These are phyloP conservation scores for Arbacia lixula DNA, from an alignment of 53 echinoderm and acorn worm species.

Conservation along the genomic window DNA sequence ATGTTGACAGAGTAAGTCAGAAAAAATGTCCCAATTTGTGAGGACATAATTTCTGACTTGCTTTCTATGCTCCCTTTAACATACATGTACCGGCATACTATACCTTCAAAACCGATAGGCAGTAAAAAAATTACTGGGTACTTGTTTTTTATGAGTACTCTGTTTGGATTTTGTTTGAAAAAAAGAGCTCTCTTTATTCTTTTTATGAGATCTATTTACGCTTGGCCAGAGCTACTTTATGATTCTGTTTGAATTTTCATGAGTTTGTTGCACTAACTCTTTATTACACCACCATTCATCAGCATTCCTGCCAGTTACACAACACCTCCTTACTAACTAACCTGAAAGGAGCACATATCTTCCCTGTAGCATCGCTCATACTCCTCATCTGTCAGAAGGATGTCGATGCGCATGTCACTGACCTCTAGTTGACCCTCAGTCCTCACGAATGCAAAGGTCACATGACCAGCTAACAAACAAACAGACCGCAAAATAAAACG, in stretches of 20 bases:
- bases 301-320: too few species aligned
- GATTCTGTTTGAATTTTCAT: too few species aligned
- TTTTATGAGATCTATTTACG: too few species aligned
- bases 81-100: background rate
- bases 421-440: slow-evolving; percentile 60
- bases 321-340: slow-evolving; percentile 31
- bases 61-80: background rate
- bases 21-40: too few species aligned
- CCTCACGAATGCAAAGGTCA: slow-evolving; percentile 74
- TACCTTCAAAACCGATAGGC: too few species aligned
- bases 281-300: too few species aligned
- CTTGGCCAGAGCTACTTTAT: too few species aligned
- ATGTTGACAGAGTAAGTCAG: too few species aligned
- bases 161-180: background rate
- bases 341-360: slow-evolving; percentile 80
- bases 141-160: background rate
- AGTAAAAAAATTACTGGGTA: too few species aligned
- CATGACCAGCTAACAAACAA: slow-evolving; percentile 65
- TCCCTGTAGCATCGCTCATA: slow-evolving; percentile 67
- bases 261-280: too few species aligned
- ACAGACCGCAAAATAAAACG: too few species aligned
- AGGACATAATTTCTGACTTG: too few species aligned
- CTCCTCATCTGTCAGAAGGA: slow-evolving; percentile 62
- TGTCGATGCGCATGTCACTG: slow-evolving; percentile 65
- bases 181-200: background rate